phyloP scores from a whole-genome alignment of 2,888 invertebrate species.

The Nebria salina region DNA sequence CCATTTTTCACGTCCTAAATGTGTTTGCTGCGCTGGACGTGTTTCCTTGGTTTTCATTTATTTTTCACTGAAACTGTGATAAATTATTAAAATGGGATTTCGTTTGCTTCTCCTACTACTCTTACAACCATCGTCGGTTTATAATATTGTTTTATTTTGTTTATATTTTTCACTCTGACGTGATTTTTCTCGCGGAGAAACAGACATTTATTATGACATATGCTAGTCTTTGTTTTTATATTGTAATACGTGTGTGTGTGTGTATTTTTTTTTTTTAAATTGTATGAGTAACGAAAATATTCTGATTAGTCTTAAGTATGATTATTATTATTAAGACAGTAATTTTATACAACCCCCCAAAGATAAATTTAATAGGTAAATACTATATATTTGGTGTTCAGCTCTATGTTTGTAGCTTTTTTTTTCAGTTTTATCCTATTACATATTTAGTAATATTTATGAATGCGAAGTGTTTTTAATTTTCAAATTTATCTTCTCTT shows the following conservation, averaged over 20 bases:
- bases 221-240: conserved; percentile 46
- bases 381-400: conserved; percentile 32
- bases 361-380: conserved; percentile 53
- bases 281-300: conserved; percentile 40
- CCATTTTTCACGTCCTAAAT: neutral
- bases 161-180: neutral
- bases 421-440: conserved; percentile 21
- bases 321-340: conserved; percentile 53
- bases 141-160: conserved; percentile 10
- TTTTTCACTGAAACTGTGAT: conserved; percentile 42
- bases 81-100: conserved; percentile 26
- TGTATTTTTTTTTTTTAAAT: conserved; percentile 25
- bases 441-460: conserved; percentile 18
- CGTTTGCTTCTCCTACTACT: conserved; percentile 23
- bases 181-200: conserved; percentile 6
- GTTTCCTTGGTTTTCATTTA: neutral
- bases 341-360: conserved; percentile 63
- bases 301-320: conserved; percentile 34
- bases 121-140: neutral
- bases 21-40: neutral
- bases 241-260: conserved; percentile 32
- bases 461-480: too few relatives aligned
- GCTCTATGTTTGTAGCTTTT: conserved; percentile 39
- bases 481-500: too few relatives aligned
- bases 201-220: conserved; percentile 40